Base-by-base conservation (phyloP, 2,797 vertebrate species). In the Chanos chanos region DNA sequence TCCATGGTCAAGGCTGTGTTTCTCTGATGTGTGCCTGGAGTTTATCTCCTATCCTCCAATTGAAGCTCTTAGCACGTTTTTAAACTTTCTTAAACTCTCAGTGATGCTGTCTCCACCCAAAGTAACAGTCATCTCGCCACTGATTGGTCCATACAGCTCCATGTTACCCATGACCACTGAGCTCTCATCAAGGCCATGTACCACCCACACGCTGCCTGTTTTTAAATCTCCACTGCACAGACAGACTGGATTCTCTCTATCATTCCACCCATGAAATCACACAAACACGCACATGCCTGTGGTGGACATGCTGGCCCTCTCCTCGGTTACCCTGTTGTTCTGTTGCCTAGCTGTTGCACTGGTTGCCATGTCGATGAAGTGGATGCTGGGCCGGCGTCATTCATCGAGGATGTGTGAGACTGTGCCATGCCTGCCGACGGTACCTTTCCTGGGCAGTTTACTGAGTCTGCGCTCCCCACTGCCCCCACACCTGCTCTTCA, bases 361-460 rank as follows among this genome's bases (percentile, higher is more conserved):
- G 6, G 1, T 66, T 8, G 0, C 59, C 31, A 0, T 72, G 37
- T 33, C 77, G 36, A 9, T 59, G 4, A 2, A 5, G 0, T 15
- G 5, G 2, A 3, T 44, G 7, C 18, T 63, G 10, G 27, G 7
- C 25, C 2, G n/a, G 22, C 4, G 2, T 3, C n/a, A 24, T 10
- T 22, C 30, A 7, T 15, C 13, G 18, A 13, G n/a, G 7, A n/a
- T 49, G 2, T 9, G 1, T 4, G 4, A 3, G 22, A 43, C 69
- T 3, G 21, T 88, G 33, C 85, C 87, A 1, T 76, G 83, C 67
- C 79, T 91, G 33, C 85, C 88, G 2, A 69, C 80, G 52, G 70
- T 91, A 28, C 89, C 89, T 0, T 1, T 86, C 1, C 51, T 90
- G 70, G 89, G 89, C 13, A 91, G 89, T 69, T 83, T 90, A n/a